Evolutionary conservation across 2,888 invertebrate genomes (phyloP).

Genomic region (Lasius fuliginosus): DNA sequence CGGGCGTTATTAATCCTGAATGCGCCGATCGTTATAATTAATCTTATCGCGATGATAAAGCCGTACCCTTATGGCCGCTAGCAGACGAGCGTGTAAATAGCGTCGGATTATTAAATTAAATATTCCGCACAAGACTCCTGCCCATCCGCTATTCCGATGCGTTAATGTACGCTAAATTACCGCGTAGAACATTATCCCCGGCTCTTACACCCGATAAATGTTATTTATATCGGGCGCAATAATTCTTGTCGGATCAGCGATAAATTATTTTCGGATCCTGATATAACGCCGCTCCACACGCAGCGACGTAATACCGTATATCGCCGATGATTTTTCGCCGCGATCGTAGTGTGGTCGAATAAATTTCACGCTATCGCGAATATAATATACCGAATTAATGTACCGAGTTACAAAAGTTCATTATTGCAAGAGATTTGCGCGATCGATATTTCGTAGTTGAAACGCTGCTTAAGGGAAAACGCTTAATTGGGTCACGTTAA

Average conservation of each 20-base stretch:
- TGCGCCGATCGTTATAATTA: slow-evolving; percentile 54
- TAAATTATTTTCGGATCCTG: slow-evolving; percentile 70
- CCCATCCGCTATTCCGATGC: slow-evolving; percentile 54
- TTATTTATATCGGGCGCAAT: slow-evolving; percentile 70
- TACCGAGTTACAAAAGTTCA: neutral
- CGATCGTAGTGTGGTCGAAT: neutral
- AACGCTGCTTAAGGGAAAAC: neutral
- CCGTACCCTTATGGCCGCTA: slow-evolving; percentile 25
- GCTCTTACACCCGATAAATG: slow-evolving; percentile 70
- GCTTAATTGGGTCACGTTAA: slow-evolving; percentile 10
- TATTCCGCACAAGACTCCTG: slow-evolving; percentile 66
- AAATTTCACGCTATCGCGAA: slow-evolving; percentile 19
- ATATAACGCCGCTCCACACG: slow-evolving; percentile 71
- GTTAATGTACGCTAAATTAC: slow-evolving; percentile 75
- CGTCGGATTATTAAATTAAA: slow-evolving; percentile 73
- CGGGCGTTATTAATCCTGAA: slow-evolving; percentile 13
- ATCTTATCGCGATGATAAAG: slow-evolving; percentile 57
- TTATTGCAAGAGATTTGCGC: neutral
- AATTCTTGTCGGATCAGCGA: slow-evolving; percentile 69
- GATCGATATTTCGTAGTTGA: neutral
- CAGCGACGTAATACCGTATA: slow-evolving; percentile 55
- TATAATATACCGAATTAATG: slow-evolving; percentile 26
- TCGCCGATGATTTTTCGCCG: slow-evolving; percentile 57
- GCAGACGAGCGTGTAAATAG: slow-evolving; percentile 29
- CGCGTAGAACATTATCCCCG: slow-evolving; percentile 69